Conservation (phyloP, 2,113 vertebrate genomes). For the Genyomyrus donnyi region DNA sequence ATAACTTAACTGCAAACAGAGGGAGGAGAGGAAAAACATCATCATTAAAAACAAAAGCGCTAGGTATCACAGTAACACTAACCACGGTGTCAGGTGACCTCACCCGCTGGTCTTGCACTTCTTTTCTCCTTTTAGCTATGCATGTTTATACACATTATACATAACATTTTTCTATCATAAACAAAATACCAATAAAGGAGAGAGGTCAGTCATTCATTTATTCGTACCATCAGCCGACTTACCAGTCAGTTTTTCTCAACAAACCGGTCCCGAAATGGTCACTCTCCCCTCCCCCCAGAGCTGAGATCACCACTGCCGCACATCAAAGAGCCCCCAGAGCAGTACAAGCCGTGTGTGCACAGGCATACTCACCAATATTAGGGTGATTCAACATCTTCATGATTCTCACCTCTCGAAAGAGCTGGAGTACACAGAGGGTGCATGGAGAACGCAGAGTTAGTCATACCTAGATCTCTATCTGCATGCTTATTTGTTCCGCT, state of each 20-base stretch:
- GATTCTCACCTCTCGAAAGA: slow-evolving; percentile 89
- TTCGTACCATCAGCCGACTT: background rate
- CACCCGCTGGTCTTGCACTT: background rate
- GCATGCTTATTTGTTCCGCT: background rate
- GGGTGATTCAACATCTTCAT: slow-evolving; percentile 94
- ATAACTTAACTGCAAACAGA: slow-evolving; percentile 76
- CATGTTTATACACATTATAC: background rate
- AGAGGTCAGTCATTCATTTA: background rate
- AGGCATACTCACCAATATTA: slow-evolving; percentile 79
- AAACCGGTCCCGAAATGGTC: background rate
- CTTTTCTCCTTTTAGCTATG: background rate
- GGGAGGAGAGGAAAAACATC: slow-evolving; percentile 7
- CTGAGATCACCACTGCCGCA: too few species aligned
- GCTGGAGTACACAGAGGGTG: slow-evolving; percentile 52
- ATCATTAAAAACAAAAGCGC: background rate
- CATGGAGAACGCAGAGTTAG: background rate
- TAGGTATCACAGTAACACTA: background rate
- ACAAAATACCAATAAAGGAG: background rate
- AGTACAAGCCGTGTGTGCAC: background rate
- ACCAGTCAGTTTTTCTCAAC: background rate
- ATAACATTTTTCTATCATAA: background rate
- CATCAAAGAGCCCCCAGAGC: background rate
- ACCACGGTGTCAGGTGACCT: background rate
- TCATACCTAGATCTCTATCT: background rate
- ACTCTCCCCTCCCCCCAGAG: background rate